A percentile compares a stretch with the other conserved stretches of the same genome.
These are phyloP conservation scores for Drosophila rellima DNA, from an alignment of 2,888 invertebrate species.

Conservation along the genomic window DNA sequence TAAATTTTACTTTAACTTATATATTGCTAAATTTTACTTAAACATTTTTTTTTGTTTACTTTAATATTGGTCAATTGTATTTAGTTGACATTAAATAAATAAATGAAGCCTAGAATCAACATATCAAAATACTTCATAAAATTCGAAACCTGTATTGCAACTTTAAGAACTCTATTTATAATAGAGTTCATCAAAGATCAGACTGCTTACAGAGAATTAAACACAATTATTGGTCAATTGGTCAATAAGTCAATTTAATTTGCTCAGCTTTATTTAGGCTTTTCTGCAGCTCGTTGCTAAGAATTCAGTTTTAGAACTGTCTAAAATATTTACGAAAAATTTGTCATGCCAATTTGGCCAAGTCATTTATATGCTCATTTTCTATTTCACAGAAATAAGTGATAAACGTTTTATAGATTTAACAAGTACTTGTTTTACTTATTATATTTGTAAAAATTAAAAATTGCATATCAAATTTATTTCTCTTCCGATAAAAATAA, in stretches of 20 bases:
- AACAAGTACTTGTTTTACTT: not conserved
- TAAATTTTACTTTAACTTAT: too few relatives aligned
- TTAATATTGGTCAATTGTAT: too few relatives aligned
- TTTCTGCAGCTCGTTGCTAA: not conserved
- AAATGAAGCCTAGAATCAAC: too few relatives aligned
- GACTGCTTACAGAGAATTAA: not conserved
- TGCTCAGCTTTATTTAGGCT: not conserved
- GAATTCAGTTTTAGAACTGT: too few relatives aligned
- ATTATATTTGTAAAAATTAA: not conserved
- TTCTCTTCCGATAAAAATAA: not conserved
- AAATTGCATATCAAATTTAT: not conserved
- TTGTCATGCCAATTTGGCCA: too few relatives aligned
- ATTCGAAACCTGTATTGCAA: not conserved
- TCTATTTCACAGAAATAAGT: not conserved
- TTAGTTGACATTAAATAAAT: too few relatives aligned
- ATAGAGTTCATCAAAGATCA: not conserved
- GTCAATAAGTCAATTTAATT: not conserved
- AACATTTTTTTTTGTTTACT: too few relatives aligned
- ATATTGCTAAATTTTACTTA: too few relatives aligned
- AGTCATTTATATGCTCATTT: too few relatives aligned
- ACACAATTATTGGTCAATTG: not conserved
- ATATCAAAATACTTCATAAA: too few relatives aligned
- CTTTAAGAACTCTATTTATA: not conserved
- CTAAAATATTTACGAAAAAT: too few relatives aligned
- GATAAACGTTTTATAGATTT: not conserved